Evolutionary conservation across 1,140 invertebrate species (phyloP).

Genomic region (Nilaparvata lugens): DNA sequence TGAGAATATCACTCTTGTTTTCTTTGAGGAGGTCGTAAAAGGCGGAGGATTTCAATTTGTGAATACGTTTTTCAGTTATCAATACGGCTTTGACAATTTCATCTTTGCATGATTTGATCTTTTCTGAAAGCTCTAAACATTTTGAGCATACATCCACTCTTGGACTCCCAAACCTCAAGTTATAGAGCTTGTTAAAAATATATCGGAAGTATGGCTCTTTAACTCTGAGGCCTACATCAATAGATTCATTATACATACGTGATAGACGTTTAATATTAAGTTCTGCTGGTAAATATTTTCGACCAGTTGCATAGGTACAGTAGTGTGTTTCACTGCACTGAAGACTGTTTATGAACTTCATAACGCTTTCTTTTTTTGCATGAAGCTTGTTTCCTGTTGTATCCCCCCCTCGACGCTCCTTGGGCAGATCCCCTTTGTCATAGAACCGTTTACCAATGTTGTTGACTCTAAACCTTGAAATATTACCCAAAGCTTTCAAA

Average conservation of each 20-base stretch:
- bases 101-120: conserved; percentile 20
- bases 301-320: neutral
- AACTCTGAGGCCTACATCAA: conserved; percentile 13
- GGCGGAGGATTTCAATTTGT: conserved; percentile 28
- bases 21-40: conserved; percentile 31
- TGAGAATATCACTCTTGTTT: conserved; percentile 20
- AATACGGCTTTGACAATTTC: conserved; percentile 15
- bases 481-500: neutral
- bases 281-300: neutral
- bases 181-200: conserved; percentile 20
- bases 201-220: conserved; percentile 19
- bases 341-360: neutral
- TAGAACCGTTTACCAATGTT: neutral
- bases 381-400: neutral
- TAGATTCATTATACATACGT: neutral
- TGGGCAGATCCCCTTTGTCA: neutral
- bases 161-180: conserved; percentile 23
- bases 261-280: neutral
- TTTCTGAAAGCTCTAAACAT: conserved; percentile 17
- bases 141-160: conserved; percentile 23
- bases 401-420: neutral
- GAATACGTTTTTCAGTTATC: conserved; percentile 21
- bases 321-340: neutral
- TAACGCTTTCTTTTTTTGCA: neutral
- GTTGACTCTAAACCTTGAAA: neutral